Conservation (phyloP, 2,797 vertebrate species). For the Chromis chromis region DNA sequence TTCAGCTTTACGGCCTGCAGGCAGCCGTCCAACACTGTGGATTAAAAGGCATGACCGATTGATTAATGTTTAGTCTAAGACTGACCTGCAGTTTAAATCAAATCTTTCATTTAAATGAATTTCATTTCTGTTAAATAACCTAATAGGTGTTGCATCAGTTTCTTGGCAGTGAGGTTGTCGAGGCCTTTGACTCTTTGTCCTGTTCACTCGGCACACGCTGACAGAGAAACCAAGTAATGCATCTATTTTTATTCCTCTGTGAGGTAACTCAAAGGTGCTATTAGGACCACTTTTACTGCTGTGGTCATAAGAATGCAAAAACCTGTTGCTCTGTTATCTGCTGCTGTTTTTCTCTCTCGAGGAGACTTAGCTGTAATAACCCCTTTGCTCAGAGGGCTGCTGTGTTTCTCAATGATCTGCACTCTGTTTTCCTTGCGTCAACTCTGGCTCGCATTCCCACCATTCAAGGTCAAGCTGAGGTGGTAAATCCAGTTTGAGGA, state of each 20-base stretch:
- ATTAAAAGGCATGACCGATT: neutral
- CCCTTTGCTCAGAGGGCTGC: conserved; percentile 3
- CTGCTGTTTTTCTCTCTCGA: neutral
- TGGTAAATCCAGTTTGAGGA: conserved; percentile 61
- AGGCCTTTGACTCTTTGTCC: conserved; percentile 24
- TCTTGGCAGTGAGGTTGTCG: neutral
- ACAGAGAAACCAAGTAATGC: conserved; percentile 33
- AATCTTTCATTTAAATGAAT: conserved; percentile 6
- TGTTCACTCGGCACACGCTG: neutral
- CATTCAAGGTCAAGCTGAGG: conserved; percentile 50
- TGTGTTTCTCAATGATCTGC: conserved; percentile 27
- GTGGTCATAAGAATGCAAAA: conserved; percentile 9
- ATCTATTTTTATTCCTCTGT: conserved; percentile 15
- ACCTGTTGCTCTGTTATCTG: conserved; percentile 18
- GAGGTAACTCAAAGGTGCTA: neutral
- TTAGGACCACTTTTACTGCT: conserved; percentile 9
- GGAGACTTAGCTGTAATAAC: conserved; percentile 23
- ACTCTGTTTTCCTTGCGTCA: conserved; percentile 56
- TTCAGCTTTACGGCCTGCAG: conserved; percentile 18
- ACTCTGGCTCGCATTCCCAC: conserved; percentile 56
- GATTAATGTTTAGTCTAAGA: conserved; percentile 21
- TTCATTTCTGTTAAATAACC: neutral
- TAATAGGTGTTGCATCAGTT: conserved; percentile 15
- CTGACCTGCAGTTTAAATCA: neutral
- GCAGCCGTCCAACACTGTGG: conserved; percentile 9